Conservation (phyloP, 2,113 vertebrate genomes). For the Onychostruthus taczanowskii region DNA sequence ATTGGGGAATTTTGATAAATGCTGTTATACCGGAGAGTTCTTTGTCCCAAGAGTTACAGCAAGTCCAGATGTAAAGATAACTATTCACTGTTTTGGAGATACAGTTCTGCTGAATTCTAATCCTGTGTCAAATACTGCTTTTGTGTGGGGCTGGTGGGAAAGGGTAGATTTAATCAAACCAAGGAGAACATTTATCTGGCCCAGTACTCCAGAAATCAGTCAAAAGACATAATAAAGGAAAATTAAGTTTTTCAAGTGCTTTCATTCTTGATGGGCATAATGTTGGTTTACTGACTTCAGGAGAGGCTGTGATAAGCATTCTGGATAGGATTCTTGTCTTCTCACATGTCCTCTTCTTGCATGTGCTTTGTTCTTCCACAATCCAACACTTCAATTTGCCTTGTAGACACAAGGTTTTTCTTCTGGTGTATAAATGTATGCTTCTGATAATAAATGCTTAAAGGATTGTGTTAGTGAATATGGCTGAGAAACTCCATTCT, state of each 20-base stretch:
- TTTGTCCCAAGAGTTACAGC: not conserved
- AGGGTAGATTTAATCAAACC: not conserved
- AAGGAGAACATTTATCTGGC: not conserved
- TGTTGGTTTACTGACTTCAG: not conserved
- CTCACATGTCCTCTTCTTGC: not conserved
- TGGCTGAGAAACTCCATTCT: not conserved
- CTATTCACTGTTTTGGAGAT: not conserved
- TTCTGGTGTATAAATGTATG: not conserved
- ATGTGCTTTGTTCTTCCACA: accelerated
- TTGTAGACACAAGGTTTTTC: not conserved
- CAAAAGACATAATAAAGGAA: not conserved
- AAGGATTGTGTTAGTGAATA: not conserved
- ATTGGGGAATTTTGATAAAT: not conserved
- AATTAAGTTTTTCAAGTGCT: not conserved
- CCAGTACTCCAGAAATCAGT: not conserved
- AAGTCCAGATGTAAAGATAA: not conserved
- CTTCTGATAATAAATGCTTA: not conserved
- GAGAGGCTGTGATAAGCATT: not conserved
- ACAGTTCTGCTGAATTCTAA: not conserved
- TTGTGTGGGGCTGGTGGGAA: not conserved
- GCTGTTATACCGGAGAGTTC: not conserved
- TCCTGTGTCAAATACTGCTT: not conserved
- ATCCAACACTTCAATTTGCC: not conserved
- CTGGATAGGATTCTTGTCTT: not conserved
- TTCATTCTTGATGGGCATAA: not conserved